phyloP scores from a whole-genome alignment of 1,140 invertebrate species.

The Mya arenaria region DNA sequence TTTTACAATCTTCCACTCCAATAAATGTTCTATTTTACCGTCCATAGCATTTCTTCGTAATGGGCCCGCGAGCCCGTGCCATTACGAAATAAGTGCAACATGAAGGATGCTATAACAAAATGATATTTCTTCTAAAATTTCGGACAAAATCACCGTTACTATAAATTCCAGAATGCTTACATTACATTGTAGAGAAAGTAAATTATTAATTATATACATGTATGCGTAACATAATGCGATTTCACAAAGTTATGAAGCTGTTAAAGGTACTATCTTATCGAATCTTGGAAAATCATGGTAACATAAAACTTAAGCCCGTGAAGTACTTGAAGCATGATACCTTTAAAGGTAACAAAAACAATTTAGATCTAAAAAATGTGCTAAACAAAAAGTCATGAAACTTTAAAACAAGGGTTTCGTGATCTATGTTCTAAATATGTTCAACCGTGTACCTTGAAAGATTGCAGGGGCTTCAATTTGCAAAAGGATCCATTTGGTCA shows the following conservation, averaged over 20 bases:
- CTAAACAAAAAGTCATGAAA: not conserved
- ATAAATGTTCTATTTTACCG: not conserved
- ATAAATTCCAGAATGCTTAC: no score
- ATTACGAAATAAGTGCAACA: constrained; percentile 14
- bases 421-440: constrained; percentile 18
- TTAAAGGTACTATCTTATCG: no score
- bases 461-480: constrained; percentile 8
- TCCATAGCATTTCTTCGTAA: not conserved
- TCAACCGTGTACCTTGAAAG: not conserved
- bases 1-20: not conserved
- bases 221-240: no score
- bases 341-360: no score
- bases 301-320: no score
- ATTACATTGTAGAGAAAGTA: no score
- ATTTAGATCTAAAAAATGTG: no score
- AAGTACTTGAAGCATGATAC: no score
- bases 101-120: constrained; percentile 23
- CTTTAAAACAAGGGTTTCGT: constrained; percentile 14
- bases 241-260: no score
- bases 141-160: constrained; percentile 21
- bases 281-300: no score
- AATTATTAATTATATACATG: no score
- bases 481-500: constrained; percentile 11
- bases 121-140: not conserved
- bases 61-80: not conserved